These are phyloP conservation scores for Apaloderma vittatum DNA, from an alignment of 2,113 vertebrate genomes.

Conservation along the genomic window DNA sequence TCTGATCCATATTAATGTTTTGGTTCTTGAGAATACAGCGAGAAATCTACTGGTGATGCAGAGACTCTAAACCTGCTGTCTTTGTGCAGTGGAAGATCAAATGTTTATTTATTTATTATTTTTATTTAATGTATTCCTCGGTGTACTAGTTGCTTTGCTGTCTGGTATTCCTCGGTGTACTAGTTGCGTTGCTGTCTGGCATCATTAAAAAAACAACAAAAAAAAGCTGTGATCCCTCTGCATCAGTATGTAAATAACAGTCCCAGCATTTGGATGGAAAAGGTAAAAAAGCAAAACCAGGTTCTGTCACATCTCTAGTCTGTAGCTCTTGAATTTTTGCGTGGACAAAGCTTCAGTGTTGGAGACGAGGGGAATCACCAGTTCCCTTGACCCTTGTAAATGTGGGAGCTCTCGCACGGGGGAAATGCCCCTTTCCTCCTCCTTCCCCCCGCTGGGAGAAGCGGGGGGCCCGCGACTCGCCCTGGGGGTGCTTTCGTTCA, in stretches of 20 bases:
- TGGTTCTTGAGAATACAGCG: neutral
- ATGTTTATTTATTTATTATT: too few relatives aligned
- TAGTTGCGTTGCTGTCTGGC: neutral
- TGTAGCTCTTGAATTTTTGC: neutral
- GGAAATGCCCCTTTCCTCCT: neutral
- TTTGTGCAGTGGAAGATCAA: neutral
- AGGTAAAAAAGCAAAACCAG: neutral
- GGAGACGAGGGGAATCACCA: neutral
- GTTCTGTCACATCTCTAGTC: neutral
- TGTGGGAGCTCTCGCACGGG: neutral
- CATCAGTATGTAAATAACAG: neutral
- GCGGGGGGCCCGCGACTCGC: neutral
- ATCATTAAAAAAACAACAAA: neutral
- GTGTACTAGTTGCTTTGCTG: neutral
- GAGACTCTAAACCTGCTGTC: neutral
- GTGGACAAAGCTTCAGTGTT: accelerated
- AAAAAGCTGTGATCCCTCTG: neutral
- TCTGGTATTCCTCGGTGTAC: neutral
- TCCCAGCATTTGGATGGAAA: neutral
- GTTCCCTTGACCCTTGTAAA: neutral
- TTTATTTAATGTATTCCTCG: neutral
- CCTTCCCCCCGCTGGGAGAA: neutral
- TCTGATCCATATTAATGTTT: accelerated
- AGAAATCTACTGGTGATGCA: accelerated
- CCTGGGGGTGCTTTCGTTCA: neutral